Base-by-base conservation (phyloP, 1,140 invertebrate species). In the Drosophila setifemur region DNA sequence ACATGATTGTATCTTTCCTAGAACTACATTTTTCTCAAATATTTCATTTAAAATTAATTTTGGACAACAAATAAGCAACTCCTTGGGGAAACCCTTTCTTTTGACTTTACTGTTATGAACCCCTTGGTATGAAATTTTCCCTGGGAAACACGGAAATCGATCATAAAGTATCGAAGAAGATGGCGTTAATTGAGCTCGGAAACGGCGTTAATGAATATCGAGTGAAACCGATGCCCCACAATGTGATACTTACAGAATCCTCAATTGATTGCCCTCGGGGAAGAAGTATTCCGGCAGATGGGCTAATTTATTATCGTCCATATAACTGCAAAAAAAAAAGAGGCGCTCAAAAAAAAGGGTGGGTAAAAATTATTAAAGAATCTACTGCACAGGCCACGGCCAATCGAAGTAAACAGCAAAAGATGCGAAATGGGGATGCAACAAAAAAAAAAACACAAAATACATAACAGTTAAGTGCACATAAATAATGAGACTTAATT, bases 251-350 rank as follows among this genome's bases (percentile, higher is more conserved):
- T 78, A 91, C 90, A 91, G 69, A 50, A 85, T 82, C 72, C 67
- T 73, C 58, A 91, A 81, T 58, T 88, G 60, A 74, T 90, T 91
- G 66, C 82, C 74, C n/a, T 57, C 54, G 26, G 81, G 44, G 70
- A 91, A 91, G 43, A 91, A 70, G 58, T 85, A 67, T 43, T 79
- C 73, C 31, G 86, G 71, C 45, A 91, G 63, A 54, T 61, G 64
- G 28, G 52, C 52, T 47, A 91, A 74, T 73, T 82, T 79, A 88
- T 91, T 91, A 69, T 90, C 88, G 73, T 91, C 90, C 81, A 91
- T 78, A 73, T 91, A 88, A 58, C 90, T 91, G 68, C n/a, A n/a
- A n/a, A n/a, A n/a, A n/a, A n/a, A n/a, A n/a, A 16, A 39, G 28
- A 23, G 25, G 42, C 48, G 52, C 40, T 21, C 6, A 77, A 68